Conservation (phyloP, 1,140 invertebrate species). For the Ceratosolen solmsi region DNA sequence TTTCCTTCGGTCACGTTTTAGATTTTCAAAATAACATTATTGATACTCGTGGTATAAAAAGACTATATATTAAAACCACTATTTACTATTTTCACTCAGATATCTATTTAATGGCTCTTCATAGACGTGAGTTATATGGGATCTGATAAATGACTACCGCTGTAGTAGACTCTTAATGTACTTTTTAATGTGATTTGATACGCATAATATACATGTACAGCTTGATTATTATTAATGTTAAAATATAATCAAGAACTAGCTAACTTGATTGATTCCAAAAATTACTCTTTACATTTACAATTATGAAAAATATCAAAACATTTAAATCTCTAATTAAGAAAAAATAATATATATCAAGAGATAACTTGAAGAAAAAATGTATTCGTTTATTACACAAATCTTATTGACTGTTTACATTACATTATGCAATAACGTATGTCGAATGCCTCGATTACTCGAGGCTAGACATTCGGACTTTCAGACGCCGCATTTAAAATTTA, state of each 20-base stretch:
- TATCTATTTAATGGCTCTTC: not conserved
- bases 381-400: too few relatives aligned
- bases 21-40: too few relatives aligned
- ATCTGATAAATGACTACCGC: not conserved
- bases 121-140: not conserved
- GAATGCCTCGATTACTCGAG: not conserved
- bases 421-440: not conserved
- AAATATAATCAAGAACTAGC: too few relatives aligned
- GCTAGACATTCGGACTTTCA: not conserved
- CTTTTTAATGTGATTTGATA: not conserved
- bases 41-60: too few relatives aligned
- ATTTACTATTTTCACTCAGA: too few relatives aligned
- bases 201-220: not conserved
- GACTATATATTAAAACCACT: not conserved
- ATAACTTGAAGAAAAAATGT: too few relatives aligned
- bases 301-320: too few relatives aligned
- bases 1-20: too few relatives aligned
- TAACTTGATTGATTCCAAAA: too few relatives aligned
- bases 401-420: not conserved
- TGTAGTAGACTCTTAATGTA: not conserved
- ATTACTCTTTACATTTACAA: too few relatives aligned
- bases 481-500: not conserved
- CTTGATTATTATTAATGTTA: not conserved
- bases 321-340: too few relatives aligned
- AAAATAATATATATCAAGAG: too few relatives aligned